phyloP scores from a whole-genome alignment of 64 coral and sea anemone species.

The Actinia tenebrosa region DNA sequence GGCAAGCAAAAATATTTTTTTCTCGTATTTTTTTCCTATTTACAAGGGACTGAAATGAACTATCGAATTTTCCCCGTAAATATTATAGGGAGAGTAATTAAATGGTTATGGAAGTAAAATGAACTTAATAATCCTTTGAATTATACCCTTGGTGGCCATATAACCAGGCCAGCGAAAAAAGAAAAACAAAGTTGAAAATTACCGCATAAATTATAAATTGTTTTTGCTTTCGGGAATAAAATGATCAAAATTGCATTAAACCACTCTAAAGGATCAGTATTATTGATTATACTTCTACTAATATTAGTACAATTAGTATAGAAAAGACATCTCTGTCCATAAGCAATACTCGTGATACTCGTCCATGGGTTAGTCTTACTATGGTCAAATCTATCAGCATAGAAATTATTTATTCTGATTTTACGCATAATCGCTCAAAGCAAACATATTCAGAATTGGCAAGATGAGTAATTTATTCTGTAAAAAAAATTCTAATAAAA shows the following conservation, averaged over 20 bases:
- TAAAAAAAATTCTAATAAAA: too few relatives aligned
- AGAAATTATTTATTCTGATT: neutral
- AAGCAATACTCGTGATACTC: neutral
- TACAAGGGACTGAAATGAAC: neutral
- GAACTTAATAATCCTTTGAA: neutral
- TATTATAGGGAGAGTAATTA: neutral
- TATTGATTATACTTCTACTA: too few relatives aligned
- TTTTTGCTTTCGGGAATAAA: too few relatives aligned
- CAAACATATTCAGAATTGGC: too few relatives aligned
- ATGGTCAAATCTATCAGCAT: neutral
- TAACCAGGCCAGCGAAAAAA: neutral
- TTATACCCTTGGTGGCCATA: neutral
- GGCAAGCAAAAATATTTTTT: neutral
- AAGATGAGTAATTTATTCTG: too few relatives aligned
- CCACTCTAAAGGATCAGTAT: too few relatives aligned
- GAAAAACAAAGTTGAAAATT: too few relatives aligned
- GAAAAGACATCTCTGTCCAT: neutral
- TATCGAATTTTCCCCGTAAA: neutral
- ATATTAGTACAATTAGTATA: too few relatives aligned
- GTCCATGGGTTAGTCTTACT: neutral
- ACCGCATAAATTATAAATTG: too few relatives aligned
- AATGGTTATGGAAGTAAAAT: neutral
- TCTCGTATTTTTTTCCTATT: neutral
- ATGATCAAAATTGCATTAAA: too few relatives aligned
- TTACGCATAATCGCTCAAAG: too few relatives aligned